Conservation (phyloP, 2,797 vertebrate species). For the Gastrophryne carolinensis region DNA sequence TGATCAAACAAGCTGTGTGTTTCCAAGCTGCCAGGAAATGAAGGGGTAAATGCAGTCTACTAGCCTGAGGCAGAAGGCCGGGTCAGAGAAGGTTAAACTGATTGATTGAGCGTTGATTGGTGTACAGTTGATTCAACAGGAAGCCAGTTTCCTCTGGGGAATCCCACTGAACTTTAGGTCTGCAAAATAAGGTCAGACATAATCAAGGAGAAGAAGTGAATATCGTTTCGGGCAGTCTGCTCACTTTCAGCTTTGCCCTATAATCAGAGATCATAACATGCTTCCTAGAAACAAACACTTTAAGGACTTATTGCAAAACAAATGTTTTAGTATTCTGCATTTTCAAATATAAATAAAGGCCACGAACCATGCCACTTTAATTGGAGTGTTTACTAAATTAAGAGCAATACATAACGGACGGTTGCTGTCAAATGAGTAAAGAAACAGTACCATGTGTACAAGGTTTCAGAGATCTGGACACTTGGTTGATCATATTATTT, state of each 20-base stretch:
- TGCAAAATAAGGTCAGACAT: not conserved
- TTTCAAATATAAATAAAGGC: too few relatives aligned
- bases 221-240: not conserved
- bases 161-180: conserved; percentile 14
- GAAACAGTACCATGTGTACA: too few relatives aligned
- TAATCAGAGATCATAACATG: too few relatives aligned
- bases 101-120: conserved; percentile 46
- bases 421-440: too few relatives aligned
- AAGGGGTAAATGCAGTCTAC: conserved; percentile 31
- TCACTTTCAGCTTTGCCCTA: not conserved
- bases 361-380: too few relatives aligned
- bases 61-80: conserved; percentile 26
- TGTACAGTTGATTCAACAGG: conserved; percentile 32
- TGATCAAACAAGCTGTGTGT: conserved; percentile 38
- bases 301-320: not conserved
- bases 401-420: too few relatives aligned
- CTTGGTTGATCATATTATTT: too few relatives aligned
- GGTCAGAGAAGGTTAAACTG: conserved; percentile 34
- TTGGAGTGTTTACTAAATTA: too few relatives aligned
- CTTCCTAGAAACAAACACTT: not conserved
- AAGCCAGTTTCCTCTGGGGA: conserved; percentile 26
- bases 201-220: not conserved
- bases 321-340: not conserved
- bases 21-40: conserved; percentile 34
- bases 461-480: too few relatives aligned